Evolutionary conservation across 2,888 invertebrate genomes (phyloP).

Genomic region (Acanthosepion pharaonis): DNA sequence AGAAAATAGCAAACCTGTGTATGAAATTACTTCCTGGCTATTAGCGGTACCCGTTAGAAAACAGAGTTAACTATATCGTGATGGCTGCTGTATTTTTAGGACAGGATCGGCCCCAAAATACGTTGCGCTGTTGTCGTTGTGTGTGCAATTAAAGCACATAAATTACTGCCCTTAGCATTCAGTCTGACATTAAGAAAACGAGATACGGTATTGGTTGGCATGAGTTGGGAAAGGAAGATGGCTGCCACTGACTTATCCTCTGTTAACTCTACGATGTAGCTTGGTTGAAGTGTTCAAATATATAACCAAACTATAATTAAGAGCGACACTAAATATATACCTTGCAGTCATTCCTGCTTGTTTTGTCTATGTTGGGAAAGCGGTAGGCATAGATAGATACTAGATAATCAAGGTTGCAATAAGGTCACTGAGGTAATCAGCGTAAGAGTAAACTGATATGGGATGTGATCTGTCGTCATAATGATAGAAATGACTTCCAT

Average conservation of each 20-base stretch:
- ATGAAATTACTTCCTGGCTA: no score
- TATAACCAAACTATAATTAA: background rate
- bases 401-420: background rate
- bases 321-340: background rate
- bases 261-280: background rate
- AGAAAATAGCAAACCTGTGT: no score
- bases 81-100: no score
- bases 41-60: no score
- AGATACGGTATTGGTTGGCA: background rate
- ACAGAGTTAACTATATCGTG: no score
- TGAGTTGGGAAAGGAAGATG: background rate
- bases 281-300: background rate
- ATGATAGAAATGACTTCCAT: no score
- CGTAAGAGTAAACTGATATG: no score
- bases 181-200: background rate
- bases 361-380: background rate
- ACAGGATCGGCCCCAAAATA: background rate
- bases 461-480: no score
- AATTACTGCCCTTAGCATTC: background rate
- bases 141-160: background rate
- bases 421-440: no score
- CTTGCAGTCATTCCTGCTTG: background rate
- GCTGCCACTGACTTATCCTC: background rate
- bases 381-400: background rate
- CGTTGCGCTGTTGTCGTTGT: background rate